Evolutionary conservation across 2,113 vertebrate genomes (phyloP).

Genomic region (Xyrauchen texanus): DNA sequence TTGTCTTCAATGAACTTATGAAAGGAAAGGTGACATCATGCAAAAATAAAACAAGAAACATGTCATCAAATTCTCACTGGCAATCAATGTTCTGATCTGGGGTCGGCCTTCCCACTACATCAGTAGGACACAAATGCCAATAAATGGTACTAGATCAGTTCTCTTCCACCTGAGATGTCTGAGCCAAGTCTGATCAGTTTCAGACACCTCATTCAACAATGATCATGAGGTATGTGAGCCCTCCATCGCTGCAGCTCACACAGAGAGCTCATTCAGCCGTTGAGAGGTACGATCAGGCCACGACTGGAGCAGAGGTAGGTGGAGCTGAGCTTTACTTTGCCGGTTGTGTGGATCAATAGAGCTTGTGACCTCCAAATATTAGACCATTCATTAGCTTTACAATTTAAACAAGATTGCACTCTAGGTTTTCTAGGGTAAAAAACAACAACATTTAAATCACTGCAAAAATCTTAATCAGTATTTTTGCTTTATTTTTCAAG

Average conservation of each 20-base stretch:
- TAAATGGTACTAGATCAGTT: background rate
- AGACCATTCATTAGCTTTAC: background rate
- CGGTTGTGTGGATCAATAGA: slow-evolving; percentile 45
- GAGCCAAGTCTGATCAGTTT: background rate
- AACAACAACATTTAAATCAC: too few species aligned
- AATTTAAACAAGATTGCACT: background rate
- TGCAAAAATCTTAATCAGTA: too few species aligned
- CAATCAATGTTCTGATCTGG: background rate
- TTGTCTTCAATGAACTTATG: too few species aligned
- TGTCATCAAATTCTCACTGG: background rate
- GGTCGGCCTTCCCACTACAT: background rate
- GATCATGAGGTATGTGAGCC: slow-evolving; percentile 1
- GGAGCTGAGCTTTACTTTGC: slow-evolving; percentile 51
- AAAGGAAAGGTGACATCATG: too few species aligned
- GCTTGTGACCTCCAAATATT: background rate
- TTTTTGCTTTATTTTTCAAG: too few species aligned
- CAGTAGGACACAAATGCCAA: background rate
- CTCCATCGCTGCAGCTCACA: background rate
- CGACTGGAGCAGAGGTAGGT: slow-evolving; percentile 58
- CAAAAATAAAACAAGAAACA: too few species aligned
- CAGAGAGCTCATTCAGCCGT: slow-evolving; percentile 31
- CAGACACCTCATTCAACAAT: background rate
- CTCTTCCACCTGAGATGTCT: background rate
- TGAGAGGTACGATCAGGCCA: slow-evolving; percentile 7
- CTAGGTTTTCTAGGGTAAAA: background rate